phyloP scores from a whole-genome alignment of 2,888 invertebrate species.

The Sphaerophoria taeniata region DNA sequence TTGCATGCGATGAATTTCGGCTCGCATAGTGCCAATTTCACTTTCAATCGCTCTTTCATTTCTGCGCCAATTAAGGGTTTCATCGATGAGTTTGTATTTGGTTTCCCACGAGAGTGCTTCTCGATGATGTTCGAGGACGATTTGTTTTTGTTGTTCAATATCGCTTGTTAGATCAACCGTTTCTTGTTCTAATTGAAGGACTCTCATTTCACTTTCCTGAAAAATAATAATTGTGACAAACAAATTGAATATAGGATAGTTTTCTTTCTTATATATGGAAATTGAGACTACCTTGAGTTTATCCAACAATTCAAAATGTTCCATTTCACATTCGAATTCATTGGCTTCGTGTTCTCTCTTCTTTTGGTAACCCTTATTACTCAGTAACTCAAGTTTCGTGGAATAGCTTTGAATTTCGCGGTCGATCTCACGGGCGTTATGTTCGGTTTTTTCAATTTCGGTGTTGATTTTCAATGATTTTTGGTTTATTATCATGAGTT shows the following conservation, averaged over 20 bases:
- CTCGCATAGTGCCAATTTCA: conserved; percentile 90
- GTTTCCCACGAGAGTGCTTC: conserved; percentile 92
- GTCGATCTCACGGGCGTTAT: conserved; percentile 85
- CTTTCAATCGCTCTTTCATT: conserved; percentile 87
- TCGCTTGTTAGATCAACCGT: conserved; percentile 87
- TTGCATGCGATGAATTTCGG: conserved; percentile 93
- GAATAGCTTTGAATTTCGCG: conserved; percentile 86
- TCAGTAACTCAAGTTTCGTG: conserved; percentile 85
- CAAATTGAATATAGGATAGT: no score
- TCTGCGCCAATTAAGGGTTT: conserved; percentile 88
- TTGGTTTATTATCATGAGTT: conserved; percentile 86
- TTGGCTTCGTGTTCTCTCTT: conserved; percentile 84
- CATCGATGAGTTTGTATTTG: conserved; percentile 89
- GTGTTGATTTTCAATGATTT: conserved; percentile 88
- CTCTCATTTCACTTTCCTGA: conserved; percentile 88
- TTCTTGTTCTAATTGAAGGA: conserved; percentile 87
- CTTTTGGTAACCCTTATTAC: conserved; percentile 85
- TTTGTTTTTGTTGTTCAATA: conserved; percentile 84
- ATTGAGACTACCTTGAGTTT: conserved; percentile 83
- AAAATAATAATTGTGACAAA: not conserved
- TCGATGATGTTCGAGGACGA: conserved; percentile 87
- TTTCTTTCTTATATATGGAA: no score
- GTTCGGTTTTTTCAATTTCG: conserved; percentile 85
- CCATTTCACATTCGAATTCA: conserved; percentile 84
- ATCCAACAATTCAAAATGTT: conserved; percentile 84